Base-by-base conservation (phyloP, 2,888 invertebrate genomes). In the Eugnorisma glareosa region DNA sequence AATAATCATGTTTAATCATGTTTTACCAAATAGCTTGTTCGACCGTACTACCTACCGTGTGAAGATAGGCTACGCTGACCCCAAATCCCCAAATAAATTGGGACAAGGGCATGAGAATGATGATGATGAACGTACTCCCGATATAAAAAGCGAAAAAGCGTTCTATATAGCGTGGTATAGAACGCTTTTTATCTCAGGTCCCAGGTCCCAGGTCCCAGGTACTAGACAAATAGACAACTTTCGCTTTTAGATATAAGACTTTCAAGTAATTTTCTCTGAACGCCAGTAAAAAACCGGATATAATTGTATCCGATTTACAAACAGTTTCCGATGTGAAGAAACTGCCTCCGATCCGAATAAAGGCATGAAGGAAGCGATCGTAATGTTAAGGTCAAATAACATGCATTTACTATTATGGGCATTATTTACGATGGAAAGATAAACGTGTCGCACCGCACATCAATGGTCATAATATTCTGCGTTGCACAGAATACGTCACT, bases 371-470 rank as follows among this genome's bases (percentile, higher is more conserved):
- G 84, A 84, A 84, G 83, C 6, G 11, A 10, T 31, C 5, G 61
- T 71, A 40, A 67, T 45, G 35, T 45, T 71, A 77, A 82, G 86
- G 83, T 69, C 85, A 73, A 37, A 66, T 67, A 61, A 59, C 57
- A 54, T 76, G 45, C 51, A 35, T 31, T 37, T 67, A 74, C 66
- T 61, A 43, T 5, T 5, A 51, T 8, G 54, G 57, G n/a, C 37
- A 35, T 77, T 77, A 40, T 59, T 77, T 70, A 67, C 71, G 40
- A 71, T 61, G 71, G 71, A 82, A 81, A 77, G 0, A 68, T 82
- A 71, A 15, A 37, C 43, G 28, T 13, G 40, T 35, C 15, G 15
- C 31, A 24, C 24, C 15, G 15, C 31, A 24, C 24, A 74, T 57
- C 21, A 15, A 48, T 28, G 48, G 15, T 10, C 35, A 45, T 45